Evolutionary conservation across 2,888 invertebrate species (phyloP).

Genomic region (Pecten maximus): DNA sequence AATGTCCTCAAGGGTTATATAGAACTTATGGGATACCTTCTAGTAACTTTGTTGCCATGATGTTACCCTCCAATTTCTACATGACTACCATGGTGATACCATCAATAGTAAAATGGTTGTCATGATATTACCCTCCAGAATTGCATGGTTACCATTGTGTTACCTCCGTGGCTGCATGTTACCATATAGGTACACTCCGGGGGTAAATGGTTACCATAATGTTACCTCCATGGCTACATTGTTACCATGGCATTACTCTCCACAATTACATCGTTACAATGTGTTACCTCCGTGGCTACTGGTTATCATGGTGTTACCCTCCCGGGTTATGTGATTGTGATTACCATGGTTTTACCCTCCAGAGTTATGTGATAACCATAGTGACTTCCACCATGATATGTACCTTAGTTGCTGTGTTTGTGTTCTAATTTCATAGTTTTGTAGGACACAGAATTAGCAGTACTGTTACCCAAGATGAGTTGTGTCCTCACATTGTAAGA

Average conservation of each 20-base stretch:
- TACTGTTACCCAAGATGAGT: background rate
- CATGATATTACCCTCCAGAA: background rate
- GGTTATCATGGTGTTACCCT: background rate
- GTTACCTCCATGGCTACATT: background rate
- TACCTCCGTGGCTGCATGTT: background rate
- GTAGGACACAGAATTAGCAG: background rate
- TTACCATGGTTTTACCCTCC: background rate
- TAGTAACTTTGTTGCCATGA: too few relatives aligned
- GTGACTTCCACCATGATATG: too few relatives aligned
- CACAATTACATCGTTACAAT: too few relatives aligned
- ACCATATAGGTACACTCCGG: background rate
- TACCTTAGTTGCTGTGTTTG: too few relatives aligned
- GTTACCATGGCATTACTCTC: background rate
- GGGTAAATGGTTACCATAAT: background rate
- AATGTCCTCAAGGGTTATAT: too few relatives aligned
- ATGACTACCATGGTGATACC: too few relatives aligned
- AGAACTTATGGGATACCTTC: too few relatives aligned
- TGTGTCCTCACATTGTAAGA: background rate
- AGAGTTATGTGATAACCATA: too few relatives aligned
- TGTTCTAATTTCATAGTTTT: background rate
- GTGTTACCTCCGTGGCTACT: background rate
- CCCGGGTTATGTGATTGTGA: background rate
- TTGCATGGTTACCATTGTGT: background rate
- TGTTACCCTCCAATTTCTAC: background rate
- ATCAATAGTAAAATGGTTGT: too few relatives aligned